Evolutionary conservation across 2,113 vertebrate genomes (phyloP), one percentile per base, ranked within the genome.

Genomic region (Cryptotis parvus): DNA sequence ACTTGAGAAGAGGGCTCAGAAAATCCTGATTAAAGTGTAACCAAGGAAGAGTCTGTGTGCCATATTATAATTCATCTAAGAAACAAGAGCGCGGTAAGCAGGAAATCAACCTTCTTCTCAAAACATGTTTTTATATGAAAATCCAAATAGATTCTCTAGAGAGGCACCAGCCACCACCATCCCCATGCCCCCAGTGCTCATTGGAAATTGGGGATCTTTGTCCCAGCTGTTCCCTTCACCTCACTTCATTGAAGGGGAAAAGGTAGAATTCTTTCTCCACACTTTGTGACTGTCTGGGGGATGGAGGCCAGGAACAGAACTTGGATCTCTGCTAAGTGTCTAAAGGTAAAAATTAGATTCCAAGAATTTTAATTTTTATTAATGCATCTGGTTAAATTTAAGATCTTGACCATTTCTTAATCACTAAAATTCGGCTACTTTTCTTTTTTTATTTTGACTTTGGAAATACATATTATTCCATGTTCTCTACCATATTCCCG

Each of bases 371-470:
- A 12, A 76, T 35, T 49, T 45, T 80, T 78, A 84, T 73, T 68
- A 31, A 49, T 39, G 35, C 24, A 72, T 63, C 61, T 39, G 35
- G 6, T 65, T 12, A 84, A 81, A n/a, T 68, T 74, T 14, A 78
- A 87, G 5, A 84, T 91, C 52, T 92, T 74, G 63, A 74, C 9
- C 66, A 66, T 79, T 74, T 92, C 39, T 70, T 83, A 94, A 37
- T 76, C 73, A 37, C 74, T 87, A 75, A 85, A 78, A 52, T 84
- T 55, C 84, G 39, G 31, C 18, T 70, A 16, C 43, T 77, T 68
- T 73, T 39, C 66, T 41, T 37, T 1, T n/a, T 3, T 33, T 43
- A 72, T 75, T 92, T 49, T 72, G 1, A 81, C 55, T 87, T 63
- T 84, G 80, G 33, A 89, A 93, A 83, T 55, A 49, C 6, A 0